Conservation (phyloP, 2,888 invertebrate species). For the Chrysina gloriosa region DNA sequence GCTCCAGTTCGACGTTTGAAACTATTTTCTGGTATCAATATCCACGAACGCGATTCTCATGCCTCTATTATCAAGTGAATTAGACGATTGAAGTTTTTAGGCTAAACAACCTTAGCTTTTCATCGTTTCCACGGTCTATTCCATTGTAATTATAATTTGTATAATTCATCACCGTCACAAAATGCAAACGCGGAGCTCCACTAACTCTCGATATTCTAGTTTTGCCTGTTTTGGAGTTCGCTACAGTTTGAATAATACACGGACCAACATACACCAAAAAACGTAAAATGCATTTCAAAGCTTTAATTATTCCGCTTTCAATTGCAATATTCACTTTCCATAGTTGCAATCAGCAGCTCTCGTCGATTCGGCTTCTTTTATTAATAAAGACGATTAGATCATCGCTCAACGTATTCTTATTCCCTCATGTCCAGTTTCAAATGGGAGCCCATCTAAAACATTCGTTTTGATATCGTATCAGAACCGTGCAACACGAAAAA, state of each 20-base stretch:
- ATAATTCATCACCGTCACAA: conserved; percentile 15
- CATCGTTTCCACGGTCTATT: neutral
- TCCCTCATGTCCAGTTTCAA: neutral
- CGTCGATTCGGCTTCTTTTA: no score
- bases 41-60: neutral
- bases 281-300: no score
- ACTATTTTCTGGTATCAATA: conserved; percentile 7
- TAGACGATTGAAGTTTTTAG: no score
- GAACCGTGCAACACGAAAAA: conserved; percentile 1
- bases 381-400: neutral
- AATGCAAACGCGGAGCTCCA: neutral
- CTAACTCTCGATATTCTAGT: neutral
- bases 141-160: neutral
- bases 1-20: no score
- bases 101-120: no score
- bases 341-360: neutral
- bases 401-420: neutral
- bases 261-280: no score
- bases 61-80: no score
- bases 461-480: conserved; percentile 7
- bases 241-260: neutral
- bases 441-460: neutral
- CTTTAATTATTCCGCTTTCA: no score
- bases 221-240: neutral
- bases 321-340: neutral